These are phyloP conservation scores for Prinia subflava DNA, from an alignment of 2,113 vertebrate genomes.

Conservation along the genomic window DNA sequence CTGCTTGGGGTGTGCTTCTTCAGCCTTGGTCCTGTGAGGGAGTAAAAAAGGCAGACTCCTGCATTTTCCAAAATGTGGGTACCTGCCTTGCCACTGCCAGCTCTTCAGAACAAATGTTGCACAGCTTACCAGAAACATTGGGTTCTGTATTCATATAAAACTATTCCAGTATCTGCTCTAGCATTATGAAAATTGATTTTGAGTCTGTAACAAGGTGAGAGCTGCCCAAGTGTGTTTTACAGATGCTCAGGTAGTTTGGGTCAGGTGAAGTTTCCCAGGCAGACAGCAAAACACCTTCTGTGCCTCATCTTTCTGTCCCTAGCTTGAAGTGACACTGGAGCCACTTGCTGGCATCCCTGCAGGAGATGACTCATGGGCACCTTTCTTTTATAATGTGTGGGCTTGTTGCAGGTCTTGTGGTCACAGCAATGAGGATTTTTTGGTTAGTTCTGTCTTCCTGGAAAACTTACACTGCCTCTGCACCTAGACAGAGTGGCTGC, in stretches of 20 bases:
- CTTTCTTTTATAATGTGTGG: neutral
- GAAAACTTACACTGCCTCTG: neutral
- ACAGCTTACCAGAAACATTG: neutral
- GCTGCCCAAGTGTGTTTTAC: neutral
- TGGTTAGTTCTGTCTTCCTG: neutral
- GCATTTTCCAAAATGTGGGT: rapidly evolving
- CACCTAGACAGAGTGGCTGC: neutral
- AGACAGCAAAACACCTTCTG: neutral
- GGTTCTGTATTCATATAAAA: neutral
- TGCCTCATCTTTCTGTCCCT: neutral
- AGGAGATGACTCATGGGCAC: neutral
- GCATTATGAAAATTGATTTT: neutral
- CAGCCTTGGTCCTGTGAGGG: neutral
- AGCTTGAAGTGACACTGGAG: neutral
- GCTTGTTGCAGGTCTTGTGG: neutral
- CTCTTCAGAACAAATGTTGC: neutral
- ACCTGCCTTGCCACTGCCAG: neutral
- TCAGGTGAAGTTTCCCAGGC: neutral
- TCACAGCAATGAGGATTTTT: neutral
- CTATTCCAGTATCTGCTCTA: neutral
- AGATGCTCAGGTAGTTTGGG: neutral
- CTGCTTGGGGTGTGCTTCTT: neutral
- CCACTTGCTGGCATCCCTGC: neutral
- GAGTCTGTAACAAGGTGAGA: neutral
- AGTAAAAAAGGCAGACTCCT: neutral